phyloP scores from a whole-genome alignment of 2,113 vertebrate genomes.

The Meles meles region DNA sequence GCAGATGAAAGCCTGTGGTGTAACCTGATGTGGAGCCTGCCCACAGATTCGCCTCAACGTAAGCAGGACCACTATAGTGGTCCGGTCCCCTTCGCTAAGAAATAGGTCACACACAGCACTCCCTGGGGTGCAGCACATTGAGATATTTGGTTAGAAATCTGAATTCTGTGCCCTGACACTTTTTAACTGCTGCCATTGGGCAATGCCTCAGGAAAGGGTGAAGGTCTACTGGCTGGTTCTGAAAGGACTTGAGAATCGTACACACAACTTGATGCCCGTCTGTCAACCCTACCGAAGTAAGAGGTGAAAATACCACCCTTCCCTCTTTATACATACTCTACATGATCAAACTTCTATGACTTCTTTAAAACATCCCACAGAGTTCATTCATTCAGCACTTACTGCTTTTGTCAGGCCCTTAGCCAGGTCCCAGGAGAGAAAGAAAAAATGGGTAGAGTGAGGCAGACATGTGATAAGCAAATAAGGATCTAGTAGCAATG shows the following conservation, averaged over 20 bases:
- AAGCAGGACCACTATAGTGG: constrained; percentile 32
- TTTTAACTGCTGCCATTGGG: not conserved
- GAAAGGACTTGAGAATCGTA: not conserved
- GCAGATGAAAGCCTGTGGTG: constrained; percentile 33
- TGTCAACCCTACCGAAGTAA: not conserved
- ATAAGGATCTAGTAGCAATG: not conserved
- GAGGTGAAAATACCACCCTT: not conserved
- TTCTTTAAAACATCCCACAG: not conserved
- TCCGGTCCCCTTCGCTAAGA: not conserved
- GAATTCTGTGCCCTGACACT: not conserved
- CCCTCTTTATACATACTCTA: not conserved
- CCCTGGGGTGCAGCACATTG: not conserved
- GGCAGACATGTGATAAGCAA: not conserved
- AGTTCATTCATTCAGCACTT: not conserved
- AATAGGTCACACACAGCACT: not conserved
- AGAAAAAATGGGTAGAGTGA: not conserved
- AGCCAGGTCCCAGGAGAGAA: not conserved
- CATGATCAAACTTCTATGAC: not conserved
- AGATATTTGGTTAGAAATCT: not conserved
- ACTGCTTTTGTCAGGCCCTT: not conserved
- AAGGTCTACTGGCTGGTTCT: not conserved
- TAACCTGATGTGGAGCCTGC: constrained; percentile 17
- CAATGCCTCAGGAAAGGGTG: not conserved
- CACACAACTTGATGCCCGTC: not conserved
- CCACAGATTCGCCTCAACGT: constrained; percentile 21